Evolutionary conservation across 2,113 vertebrate species (phyloP), one percentile per base, ranked within the genome.

Genomic region (Microcebus griseorufus): DNA sequence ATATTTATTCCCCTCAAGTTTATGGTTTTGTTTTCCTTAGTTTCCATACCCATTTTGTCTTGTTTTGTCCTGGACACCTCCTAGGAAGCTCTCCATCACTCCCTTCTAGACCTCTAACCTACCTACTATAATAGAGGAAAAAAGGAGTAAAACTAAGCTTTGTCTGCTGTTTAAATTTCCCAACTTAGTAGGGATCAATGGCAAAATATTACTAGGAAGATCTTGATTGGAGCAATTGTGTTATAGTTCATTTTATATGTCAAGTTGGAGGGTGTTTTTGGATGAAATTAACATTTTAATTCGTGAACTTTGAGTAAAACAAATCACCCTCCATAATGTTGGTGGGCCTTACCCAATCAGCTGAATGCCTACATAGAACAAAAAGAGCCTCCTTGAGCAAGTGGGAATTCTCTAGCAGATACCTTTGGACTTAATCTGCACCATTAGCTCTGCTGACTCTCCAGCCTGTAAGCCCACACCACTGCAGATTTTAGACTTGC

Each of bases 271-370:
- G 9, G 8, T 62, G 4, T 23, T 73, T 93, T 76, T 42, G 18
- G 48, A 62, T 87, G 62, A 91, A 14, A 42, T 65, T 67, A 88
- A 69, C 9, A 51, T 87, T 94, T 90, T 90, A 78, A 90, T 81
- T 8, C 55, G 37, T 62, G 86, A 91, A 78, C 13, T 76, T 2
- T 34, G 11, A 88, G 29, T 45, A 94, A 96, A 89, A 39, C 11
- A 55, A 9, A 51, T 88, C 58, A 23, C 12, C 9, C 9, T 90
- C 3, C 6, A 39, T 69, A 48, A 69, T 60, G 58, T 55, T 37
- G 32, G 42, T 64, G 9, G 29, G 13, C 34, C 22, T 27, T 64
- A 32, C 37, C 14, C 27, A 83, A 45, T 67, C 16, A 67, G 3
- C 32, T 67, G 58, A 73, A 87, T 8, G 3, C 1, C 7, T 48